Conservation (phyloP, 2,113 vertebrate species). For the Chaenocephalus aceratus region DNA sequence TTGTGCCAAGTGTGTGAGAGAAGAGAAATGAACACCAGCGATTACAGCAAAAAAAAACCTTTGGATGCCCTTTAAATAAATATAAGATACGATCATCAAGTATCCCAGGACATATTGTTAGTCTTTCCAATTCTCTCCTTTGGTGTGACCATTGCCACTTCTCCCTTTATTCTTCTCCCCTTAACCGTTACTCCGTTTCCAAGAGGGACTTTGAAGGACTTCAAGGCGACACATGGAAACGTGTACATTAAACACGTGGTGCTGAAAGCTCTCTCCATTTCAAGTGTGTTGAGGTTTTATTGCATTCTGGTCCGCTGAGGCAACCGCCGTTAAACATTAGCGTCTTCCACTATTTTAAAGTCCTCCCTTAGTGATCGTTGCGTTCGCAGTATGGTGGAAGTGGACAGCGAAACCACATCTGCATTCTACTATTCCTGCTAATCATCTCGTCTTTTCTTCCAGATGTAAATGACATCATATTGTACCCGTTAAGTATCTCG, state of each 20-base stretch:
- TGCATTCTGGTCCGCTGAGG: constrained; percentile 46
- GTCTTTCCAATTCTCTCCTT: not conserved
- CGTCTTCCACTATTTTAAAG: constrained; percentile 26
- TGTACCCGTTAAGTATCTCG: not conserved
- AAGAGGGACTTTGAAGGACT: constrained; percentile 21
- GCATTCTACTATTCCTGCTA: constrained; percentile 19
- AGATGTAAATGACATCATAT: not conserved
- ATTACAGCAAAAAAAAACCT: not conserved
- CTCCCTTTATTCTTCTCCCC: not conserved
- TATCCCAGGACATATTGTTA: constrained; percentile 1
- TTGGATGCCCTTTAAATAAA: not conserved
- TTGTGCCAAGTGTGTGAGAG: constrained; percentile 2
- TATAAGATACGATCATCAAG: not conserved
- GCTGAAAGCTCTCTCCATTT: constrained; percentile 25
- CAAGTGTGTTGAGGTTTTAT: constrained; percentile 29
- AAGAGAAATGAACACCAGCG: constrained; percentile 12
- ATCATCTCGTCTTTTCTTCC: not conserved
- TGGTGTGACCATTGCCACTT: constrained; percentile 15
- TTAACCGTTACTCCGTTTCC: not conserved
- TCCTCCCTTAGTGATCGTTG: constrained; percentile 19
- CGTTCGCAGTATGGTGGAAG: constrained; percentile 19
- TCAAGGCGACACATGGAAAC: constrained; percentile 37
- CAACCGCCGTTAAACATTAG: constrained; percentile 34
- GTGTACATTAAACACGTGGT: not conserved
- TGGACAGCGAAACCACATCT: constrained; percentile 43